Evolutionary conservation across 2,797 vertebrate genomes (phyloP), one percentile per base, ranked within the genome.

Genomic region (Coracias cyanogaster): DNA sequence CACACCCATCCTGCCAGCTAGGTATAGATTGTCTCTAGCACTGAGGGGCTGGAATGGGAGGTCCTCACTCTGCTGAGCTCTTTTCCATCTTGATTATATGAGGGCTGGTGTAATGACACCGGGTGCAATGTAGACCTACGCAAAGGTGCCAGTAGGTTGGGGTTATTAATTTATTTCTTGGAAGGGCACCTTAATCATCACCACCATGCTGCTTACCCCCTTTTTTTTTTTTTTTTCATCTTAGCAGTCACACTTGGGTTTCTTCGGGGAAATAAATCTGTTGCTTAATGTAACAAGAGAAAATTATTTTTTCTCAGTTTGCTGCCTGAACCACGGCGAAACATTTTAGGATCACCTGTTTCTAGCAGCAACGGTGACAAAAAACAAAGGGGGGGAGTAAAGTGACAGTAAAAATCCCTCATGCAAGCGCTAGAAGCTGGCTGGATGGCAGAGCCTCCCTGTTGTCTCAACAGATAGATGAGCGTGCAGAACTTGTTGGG

Each of bases 261-360:
- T 94, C 89, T 97, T 95, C 46, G 28, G 91, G 86, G 93, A 91
- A 73, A 94, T 91, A 94, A 91, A 91, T 72, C 78, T 55, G 60
- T 35, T 69, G 24, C 80, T 94, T 82, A 9, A 74, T 49, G 66
- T 61, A 93, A 81, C 81, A 71, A 33, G 43, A 93, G 73, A 71
- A 78, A 82, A 80, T 71, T 20, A 77, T 90, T 78, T 76, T 86
- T 94, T 86, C 93, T 83, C 84, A 15, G 92, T 93, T 94, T 91
- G 72, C 65, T 72, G 89, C 80, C 81, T 76, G 66, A 80, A 64
- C 25, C n/a, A 11, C 3, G 6, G 88, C 2, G 67, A 74, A 76
- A 58, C n/a, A 14, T 51, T 65, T 62, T 55, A 52, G 1, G 1
- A 64, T 69, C 71, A 29, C 86, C 78, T 49, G 39, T 77, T 93